Evolutionary conservation across 2,888 invertebrate species (phyloP).

Genomic region (Cryptophagus acutangulus): DNA sequence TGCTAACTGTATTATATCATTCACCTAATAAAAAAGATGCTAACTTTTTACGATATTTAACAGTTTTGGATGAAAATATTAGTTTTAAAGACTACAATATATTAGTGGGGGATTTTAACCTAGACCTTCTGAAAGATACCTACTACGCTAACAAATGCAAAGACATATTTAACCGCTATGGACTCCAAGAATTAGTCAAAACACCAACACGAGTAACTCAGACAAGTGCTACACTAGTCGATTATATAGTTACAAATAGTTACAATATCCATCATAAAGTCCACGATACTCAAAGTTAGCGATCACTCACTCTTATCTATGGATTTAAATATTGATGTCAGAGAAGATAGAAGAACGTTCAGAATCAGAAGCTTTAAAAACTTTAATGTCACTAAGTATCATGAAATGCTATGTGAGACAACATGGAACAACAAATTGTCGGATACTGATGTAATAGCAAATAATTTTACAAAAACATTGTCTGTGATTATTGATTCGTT

Average conservation of each 20-base stretch:
- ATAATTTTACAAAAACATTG: not conserved
- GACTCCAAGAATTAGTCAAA: not conserved
- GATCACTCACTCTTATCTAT: conserved; percentile 1
- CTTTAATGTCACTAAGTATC: not conserved
- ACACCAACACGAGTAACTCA: not conserved
- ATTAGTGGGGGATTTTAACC: not conserved
- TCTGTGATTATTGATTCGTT: not conserved
- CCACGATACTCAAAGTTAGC: not conserved
- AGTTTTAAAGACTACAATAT: not conserved
- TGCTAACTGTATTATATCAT: not conserved
- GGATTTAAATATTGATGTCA: not conserved
- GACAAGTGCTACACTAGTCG: not conserved
- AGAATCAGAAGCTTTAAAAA: not conserved
- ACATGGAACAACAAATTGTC: not conserved
- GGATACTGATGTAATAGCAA: not conserved
- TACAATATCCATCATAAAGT: not conserved
- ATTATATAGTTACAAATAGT: conserved; percentile 4
- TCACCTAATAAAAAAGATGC: conserved; percentile 2
- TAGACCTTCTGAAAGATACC: not conserved
- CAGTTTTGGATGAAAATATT: not conserved
- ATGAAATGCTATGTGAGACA: not conserved
- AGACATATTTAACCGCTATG: not conserved
- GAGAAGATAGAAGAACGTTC: not conserved
- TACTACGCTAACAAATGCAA: not conserved
- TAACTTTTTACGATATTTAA: not conserved